Percentiles rank a stretch among this genome's conserved stretches.
Evolutionary conservation across 2,888 invertebrate genomes (phyloP).

Genomic region (Sinohyriopsis cumingii): DNA sequence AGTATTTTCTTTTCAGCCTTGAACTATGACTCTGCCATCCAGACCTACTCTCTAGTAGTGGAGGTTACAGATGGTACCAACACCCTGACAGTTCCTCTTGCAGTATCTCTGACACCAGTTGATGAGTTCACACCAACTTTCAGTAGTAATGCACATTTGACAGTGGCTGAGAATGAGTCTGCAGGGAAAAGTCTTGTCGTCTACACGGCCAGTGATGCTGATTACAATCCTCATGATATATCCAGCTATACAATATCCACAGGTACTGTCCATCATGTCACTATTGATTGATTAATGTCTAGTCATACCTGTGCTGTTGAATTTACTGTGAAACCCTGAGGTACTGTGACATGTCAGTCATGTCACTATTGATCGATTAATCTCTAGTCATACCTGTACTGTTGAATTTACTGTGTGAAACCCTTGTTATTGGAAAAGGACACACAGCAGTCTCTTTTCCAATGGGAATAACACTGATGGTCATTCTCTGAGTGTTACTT

Average conservation of each 20-base stretch:
- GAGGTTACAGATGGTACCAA: constrained; percentile 44
- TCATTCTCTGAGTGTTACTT: no score
- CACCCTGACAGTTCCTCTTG: constrained; percentile 31
- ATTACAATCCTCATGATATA: constrained; percentile 39
- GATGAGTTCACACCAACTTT: constrained; percentile 58
- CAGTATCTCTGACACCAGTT: constrained; percentile 42
- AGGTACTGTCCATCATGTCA: constrained; percentile 2
- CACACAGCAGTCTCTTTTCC: no score
- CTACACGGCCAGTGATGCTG: constrained; percentile 39
- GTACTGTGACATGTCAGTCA: background rate
- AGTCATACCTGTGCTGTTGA: no score
- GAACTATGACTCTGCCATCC: constrained; percentile 52
- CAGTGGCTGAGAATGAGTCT: constrained; percentile 30
- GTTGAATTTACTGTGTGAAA: no score
- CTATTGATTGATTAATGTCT: no score
- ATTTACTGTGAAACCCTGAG: no score
- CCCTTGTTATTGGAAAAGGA: no score
- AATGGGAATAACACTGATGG: no score
- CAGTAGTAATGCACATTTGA: constrained; percentile 15
- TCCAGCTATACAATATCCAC: constrained; percentile 10
- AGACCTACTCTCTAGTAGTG: constrained; percentile 41
- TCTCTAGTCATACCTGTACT: no score
- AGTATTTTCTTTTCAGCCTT: constrained; percentile 25
- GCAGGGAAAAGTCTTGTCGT: constrained; percentile 25
- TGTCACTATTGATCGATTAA: no score